Percentiles rank a stretch among this genome's conserved stretches.
phyloP scores from a whole-genome alignment of 2,888 invertebrate genomes.

The Sinodicranocentrus sp. region DNA sequence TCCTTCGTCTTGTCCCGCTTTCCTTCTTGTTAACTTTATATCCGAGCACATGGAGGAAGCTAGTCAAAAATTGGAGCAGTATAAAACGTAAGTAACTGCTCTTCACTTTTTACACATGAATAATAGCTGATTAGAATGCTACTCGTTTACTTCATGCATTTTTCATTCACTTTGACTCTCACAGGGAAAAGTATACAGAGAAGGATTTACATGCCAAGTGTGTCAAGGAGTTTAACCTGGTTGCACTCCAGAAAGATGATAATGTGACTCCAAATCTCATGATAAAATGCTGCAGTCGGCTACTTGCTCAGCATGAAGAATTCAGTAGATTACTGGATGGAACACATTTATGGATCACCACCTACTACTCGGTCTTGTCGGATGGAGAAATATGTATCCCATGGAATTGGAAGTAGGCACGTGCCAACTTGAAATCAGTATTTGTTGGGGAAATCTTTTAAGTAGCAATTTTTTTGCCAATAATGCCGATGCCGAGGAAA shows the following conservation, averaged over 20 bases:
- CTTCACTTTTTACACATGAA: too few relatives aligned
- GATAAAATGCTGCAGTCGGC: conserved; percentile 89
- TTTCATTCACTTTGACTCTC: too few relatives aligned
- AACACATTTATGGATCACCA: conserved; percentile 88
- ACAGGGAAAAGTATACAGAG: conserved; percentile 89
- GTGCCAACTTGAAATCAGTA: too few relatives aligned
- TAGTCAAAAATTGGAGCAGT: conserved; percentile 84
- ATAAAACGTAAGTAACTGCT: conserved; percentile 82
- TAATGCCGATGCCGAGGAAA: too few relatives aligned
- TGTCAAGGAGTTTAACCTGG: conserved; percentile 83
- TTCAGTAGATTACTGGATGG: conserved; percentile 82
- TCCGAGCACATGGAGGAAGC: conserved; percentile 88
- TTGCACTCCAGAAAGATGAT: conserved; percentile 91
- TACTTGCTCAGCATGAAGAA: conserved; percentile 80
- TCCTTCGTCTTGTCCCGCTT: conserved; percentile 93
- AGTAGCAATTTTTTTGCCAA: too few relatives aligned
- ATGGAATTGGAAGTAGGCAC: conserved; percentile 87
- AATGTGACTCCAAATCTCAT: conserved; percentile 93
- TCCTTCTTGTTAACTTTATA: conserved; percentile 90
- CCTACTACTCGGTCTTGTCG: conserved; percentile 93
- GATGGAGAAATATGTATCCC: conserved; percentile 96
- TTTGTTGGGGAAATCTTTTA: too few relatives aligned
- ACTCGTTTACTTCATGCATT: neutral
- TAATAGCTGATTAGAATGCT: too few relatives aligned
- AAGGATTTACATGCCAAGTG: conserved; percentile 85